phyloP scores from a whole-genome alignment of 2,888 invertebrate genomes.

The Agrochola lychnidis region DNA sequence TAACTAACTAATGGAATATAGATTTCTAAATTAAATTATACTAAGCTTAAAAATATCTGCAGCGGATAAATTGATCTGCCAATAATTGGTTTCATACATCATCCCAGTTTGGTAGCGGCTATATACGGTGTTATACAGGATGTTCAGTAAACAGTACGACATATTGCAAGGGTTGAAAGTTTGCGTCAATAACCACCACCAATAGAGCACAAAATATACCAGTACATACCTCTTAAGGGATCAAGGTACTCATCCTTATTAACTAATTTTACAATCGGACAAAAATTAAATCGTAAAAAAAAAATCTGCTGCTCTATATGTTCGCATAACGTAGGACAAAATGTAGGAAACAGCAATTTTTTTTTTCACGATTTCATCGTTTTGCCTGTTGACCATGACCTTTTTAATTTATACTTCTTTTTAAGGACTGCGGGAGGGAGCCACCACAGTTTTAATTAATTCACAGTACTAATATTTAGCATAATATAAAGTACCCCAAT shows the following conservation, averaged over 20 bases:
- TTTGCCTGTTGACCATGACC: too few species aligned
- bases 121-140: too few species aligned
- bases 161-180: too few species aligned
- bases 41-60: neutral
- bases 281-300: neutral
- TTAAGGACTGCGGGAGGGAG: neutral
- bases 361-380: neutral
- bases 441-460: conserved; percentile 2
- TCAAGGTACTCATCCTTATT: too few species aligned
- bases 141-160: too few species aligned
- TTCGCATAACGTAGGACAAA: neutral
- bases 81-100: neutral
- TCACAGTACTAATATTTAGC: neutral
- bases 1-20: neutral
- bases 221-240: too few species aligned
- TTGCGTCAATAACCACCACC: too few species aligned
- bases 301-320: neutral
- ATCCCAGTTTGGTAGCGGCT: neutral
- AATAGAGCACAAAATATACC: too few species aligned
- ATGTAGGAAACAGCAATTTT: neutral
- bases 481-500: conserved; percentile 12
- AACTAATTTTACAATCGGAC: neutral
- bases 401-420: neutral
- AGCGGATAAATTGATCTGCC: neutral
- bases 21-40: neutral